Base-by-base conservation (phyloP, 2,113 vertebrate species). In the Ictidomys tridecemlineatus region DNA sequence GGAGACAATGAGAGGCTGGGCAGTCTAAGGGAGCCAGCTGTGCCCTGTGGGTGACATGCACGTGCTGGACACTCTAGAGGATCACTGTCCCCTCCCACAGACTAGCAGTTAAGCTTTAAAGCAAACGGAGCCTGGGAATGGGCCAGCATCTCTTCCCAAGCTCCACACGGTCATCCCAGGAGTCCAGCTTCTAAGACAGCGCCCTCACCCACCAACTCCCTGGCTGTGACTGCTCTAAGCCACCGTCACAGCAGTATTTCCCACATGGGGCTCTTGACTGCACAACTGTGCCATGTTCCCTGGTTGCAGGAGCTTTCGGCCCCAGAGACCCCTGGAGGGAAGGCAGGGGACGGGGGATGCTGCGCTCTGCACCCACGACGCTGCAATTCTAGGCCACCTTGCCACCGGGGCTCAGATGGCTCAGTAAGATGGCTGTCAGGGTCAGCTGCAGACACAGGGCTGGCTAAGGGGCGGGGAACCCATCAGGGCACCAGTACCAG, bases 381-480 rank as follows among this genome's bases (percentile, higher is more conserved):
- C n/a, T 34, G 39, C 14, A 26, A 8, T 45, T 37, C 18, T 74
- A 56, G 37, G 56, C 17, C 8, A 4, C 16, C 51, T 34, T 77
- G 56, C 42, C 32, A 17, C 63, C 1, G 26, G 51, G 74, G 48
- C 37, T 18, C 22, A n/a, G 76, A 45, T 65, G 14, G 3, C 51
- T 53, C 32, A 2, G 18, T 24, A 37, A 63, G 65, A 77, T 1
- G 58, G 67, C 61, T 6, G 24, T 9, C 1, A 0, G 2, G 22
- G 61, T 18, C 17, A 16, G 88, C 28, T 32, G 24, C 4, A 73
- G 85, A 76, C 20, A 3, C 30, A 6, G 83, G 89, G 65, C 42
- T 0, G 9, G 0, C 67, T 11, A 63, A 42, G 51, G 70, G 61
- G 4, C 3, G 0, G 13, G 13, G 70, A 3, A 34, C 24, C 48